Evolutionary conservation across 2,797 vertebrate genomes (phyloP).

Genomic region (Chelonia mydas): DNA sequence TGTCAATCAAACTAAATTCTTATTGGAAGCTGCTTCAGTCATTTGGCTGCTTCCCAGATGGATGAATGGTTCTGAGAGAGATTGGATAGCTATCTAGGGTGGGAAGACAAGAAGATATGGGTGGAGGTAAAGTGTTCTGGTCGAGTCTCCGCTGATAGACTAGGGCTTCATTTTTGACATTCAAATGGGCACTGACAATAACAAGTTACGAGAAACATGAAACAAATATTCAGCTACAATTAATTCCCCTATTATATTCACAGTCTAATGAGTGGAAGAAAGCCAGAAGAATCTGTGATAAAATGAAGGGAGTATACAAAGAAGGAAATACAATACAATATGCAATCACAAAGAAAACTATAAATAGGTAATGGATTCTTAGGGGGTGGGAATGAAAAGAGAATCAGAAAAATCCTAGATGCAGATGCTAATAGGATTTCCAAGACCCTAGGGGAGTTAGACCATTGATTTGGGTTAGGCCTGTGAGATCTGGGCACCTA

Average conservation of each 20-base stretch:
- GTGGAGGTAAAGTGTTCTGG: not conserved
- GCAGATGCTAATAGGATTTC: not conserved
- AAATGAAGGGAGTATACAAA: not conserved
- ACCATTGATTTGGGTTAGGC: not conserved
- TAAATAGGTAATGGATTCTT: fast-evolving
- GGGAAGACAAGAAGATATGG: slow-evolving; percentile 21
- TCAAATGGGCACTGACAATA: not conserved
- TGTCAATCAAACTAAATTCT: not conserved
- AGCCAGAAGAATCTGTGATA: not conserved
- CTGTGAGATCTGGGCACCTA: not conserved
- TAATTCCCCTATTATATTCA: slow-evolving; percentile 62
- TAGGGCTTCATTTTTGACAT: not conserved
- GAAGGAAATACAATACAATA: not conserved
- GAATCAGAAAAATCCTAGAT: not conserved
- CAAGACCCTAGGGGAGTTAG: not conserved
- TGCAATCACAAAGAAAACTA: not conserved
- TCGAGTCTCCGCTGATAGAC: slow-evolving; percentile 29
- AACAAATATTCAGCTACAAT: slow-evolving; percentile 34
- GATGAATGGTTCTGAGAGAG: slow-evolving; percentile 33
- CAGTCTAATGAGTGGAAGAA: slow-evolving; percentile 45
- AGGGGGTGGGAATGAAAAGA: not conserved
- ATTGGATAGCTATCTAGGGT: not conserved
- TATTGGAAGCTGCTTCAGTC: not conserved
- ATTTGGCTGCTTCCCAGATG: not conserved
- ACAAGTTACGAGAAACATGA: slow-evolving; percentile 51